Percentiles rank a stretch among this genome's conserved stretches.
These are phyloP conservation scores for Napeogenes inachia DNA, from an alignment of 2,888 invertebrate genomes.

Conservation along the genomic window DNA sequence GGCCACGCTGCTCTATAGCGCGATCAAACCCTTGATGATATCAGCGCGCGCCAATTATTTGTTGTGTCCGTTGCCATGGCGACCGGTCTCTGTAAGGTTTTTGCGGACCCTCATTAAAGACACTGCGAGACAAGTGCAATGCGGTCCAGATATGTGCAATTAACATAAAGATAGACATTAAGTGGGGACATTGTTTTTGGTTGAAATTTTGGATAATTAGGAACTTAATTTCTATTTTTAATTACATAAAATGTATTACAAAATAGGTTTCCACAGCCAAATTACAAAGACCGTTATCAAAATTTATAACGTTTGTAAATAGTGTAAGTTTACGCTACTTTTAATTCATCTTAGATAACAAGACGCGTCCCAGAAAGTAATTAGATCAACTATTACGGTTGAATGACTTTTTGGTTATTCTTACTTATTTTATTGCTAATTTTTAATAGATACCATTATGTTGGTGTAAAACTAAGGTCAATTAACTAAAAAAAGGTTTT, in stretches of 20 bases:
- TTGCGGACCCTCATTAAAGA: conserved; percentile 34
- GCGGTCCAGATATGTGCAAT: conserved; percentile 26
- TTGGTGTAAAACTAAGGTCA: no score
- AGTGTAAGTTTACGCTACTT: background rate
- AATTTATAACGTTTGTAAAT: background rate
- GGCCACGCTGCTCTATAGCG: conserved; percentile 13
- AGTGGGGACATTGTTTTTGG: no score
- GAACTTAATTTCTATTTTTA: no score
- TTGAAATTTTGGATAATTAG: no score
- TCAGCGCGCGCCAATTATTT: conserved; percentile 53
- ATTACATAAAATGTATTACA: no score
- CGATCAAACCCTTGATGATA: conserved; percentile 38
- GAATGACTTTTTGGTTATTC: background rate
- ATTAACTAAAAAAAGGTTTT: no score
- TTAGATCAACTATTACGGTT: conserved; percentile 4
- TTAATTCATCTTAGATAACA: conserved; percentile 12
- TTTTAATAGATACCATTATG: no score
- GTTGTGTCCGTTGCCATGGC: conserved; percentile 57
- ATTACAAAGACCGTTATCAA: background rate
- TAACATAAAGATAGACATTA: conserved; percentile 20
- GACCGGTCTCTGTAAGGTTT: conserved; percentile 38
- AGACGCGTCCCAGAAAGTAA: background rate
- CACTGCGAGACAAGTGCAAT: conserved; percentile 29
- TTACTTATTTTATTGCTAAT: no score
- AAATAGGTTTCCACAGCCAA: no score